Percentiles rank a stretch among this genome's conserved stretches.
Conservation (phyloP, 1,140 invertebrate species). For the Adelges cooleyi region DNA sequence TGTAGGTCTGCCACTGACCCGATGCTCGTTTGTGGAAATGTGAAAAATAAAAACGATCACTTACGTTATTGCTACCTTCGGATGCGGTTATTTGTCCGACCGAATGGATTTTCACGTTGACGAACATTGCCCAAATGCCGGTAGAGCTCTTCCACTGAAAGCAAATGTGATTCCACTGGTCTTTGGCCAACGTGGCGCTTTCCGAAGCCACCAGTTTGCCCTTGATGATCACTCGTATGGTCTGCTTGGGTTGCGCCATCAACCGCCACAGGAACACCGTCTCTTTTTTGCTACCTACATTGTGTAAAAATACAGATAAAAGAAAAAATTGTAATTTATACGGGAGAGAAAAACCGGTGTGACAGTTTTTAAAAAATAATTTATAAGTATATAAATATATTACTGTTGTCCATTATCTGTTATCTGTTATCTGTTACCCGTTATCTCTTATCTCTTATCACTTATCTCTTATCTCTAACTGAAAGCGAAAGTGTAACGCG, state of each 20-base stretch:
- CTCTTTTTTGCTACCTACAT: background rate
- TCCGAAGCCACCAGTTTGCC: slow-evolving; percentile 1
- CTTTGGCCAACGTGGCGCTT: background rate
- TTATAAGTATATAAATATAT: too few species aligned
- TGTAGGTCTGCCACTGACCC: too few species aligned
- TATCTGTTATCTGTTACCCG: too few species aligned
- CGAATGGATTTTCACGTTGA: slow-evolving; percentile 15
- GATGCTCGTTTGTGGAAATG: too few species aligned
- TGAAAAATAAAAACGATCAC: background rate
- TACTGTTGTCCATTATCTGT: too few species aligned
- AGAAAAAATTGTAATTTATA: too few species aligned
- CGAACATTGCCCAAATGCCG: slow-evolving; percentile 7
- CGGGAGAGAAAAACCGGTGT: too few species aligned
- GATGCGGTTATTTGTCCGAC: background rate
- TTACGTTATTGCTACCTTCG: background rate
- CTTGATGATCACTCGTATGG: slow-evolving; percentile 8
- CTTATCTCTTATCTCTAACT: too few species aligned
- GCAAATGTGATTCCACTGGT: slow-evolving; percentile 3
- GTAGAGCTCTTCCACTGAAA: slow-evolving; percentile 7
- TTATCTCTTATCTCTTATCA: too few species aligned
- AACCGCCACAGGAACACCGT: background rate
- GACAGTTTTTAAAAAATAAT: too few species aligned
- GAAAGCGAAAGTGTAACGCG: too few species aligned
- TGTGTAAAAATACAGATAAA: too few species aligned
- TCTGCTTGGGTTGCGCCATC: background rate